Evolutionary conservation across 2,888 invertebrate species (phyloP).

Genomic region (Lithophane ornitopus): DNA sequence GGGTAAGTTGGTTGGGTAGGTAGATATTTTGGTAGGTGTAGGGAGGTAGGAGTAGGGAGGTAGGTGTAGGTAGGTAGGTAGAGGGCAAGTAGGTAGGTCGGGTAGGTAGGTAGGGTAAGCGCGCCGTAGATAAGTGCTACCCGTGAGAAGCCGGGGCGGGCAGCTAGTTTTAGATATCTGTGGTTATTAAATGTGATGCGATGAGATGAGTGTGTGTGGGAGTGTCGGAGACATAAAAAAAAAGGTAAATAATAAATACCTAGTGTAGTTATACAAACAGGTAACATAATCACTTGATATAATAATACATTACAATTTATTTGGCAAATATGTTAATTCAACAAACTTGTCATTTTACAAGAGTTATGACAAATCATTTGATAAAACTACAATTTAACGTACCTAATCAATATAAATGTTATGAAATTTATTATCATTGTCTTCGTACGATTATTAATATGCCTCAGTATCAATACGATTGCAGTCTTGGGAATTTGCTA

Average conservation of each 20-base stretch:
- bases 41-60: too few relatives aligned
- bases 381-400: background rate
- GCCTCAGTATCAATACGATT: conserved; percentile 6
- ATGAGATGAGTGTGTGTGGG: too few relatives aligned
- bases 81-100: too few relatives aligned
- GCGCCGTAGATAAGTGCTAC: too few relatives aligned
- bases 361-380: background rate
- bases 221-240: too few relatives aligned
- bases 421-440: background rate
- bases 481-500: conserved; percentile 11
- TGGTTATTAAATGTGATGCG: too few relatives aligned
- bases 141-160: too few relatives aligned
- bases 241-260: background rate
- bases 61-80: too few relatives aligned
- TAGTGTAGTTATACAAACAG: background rate
- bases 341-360: background rate
- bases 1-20: too few relatives aligned
- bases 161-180: too few relatives aligned
- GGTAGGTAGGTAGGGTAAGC: too few relatives aligned
- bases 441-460: background rate
- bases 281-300: background rate
- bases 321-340: background rate
- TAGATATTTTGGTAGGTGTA: too few relatives aligned
- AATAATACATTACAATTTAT: background rate
- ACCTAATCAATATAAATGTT: conserved; percentile 16